Evolutionary conservation across 2,888 invertebrate species (phyloP).

Genomic region (Diabrotica balteata): DNA sequence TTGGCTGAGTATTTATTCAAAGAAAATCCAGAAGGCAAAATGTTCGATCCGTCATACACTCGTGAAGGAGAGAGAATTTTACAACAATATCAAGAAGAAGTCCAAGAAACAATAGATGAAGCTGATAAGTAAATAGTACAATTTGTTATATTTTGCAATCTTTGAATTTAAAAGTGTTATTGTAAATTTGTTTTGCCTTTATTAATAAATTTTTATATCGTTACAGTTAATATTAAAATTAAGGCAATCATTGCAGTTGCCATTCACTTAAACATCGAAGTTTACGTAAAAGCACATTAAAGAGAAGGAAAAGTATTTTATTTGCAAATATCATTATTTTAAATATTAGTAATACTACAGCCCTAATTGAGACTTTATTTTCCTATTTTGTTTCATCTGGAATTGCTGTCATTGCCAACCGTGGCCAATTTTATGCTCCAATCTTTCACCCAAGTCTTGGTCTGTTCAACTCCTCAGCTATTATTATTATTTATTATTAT

Average conservation of each 20-base stretch:
- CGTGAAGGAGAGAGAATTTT: conserved; percentile 63
- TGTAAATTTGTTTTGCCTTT: neutral
- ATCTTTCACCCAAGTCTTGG: too few species aligned
- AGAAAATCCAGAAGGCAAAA: conserved; percentile 73
- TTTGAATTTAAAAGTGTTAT: neutral
- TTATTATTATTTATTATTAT: too few species aligned
- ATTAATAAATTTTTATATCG: neutral
- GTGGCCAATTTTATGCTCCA: too few species aligned
- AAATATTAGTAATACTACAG: too few species aligned
- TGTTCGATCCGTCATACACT: conserved; percentile 72
- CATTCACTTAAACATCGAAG: too few species aligned
- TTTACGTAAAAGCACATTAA: too few species aligned
- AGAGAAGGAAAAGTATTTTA: too few species aligned
- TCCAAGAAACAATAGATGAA: conserved; percentile 31
- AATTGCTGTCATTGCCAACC: too few species aligned
- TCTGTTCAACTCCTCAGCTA: too few species aligned
- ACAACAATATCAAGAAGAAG: conserved; percentile 43
- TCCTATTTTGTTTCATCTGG: too few species aligned
- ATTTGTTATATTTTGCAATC: neutral
- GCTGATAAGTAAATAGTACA: neutral
- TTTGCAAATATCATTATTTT: too few species aligned
- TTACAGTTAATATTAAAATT: neutral
- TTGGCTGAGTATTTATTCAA: conserved; percentile 75
- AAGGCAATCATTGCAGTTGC: neutral
- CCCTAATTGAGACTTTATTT: too few species aligned